Evolutionary conservation across 2,797 vertebrate genomes (phyloP), one percentile per base, ranked within the genome.

Genomic region (Telmatherina bonti): DNA sequence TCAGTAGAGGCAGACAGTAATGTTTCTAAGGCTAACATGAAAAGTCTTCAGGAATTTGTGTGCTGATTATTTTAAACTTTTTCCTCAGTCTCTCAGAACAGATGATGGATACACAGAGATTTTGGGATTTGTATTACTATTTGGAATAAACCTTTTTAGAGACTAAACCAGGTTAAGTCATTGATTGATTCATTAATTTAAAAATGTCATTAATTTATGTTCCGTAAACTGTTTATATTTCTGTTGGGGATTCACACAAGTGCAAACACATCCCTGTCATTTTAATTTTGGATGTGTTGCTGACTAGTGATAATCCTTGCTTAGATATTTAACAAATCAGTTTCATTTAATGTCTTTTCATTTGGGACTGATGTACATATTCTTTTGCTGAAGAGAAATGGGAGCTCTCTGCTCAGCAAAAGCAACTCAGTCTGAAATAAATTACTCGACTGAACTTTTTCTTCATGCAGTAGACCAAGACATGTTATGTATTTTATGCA

Each of bases 41-140:
- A 62, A 52, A 70, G 67, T 66, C 51, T 79, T 70, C 15, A 62
- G 55, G 58, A 82, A 72, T 73, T 72, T 62, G 59, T 63, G 67
- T 43, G 53, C 64, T 31, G 18, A 49, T 74, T 43, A 52, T 45
- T n/a, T 64, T 27, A 57, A 68, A 36, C 24, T n/a, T 58, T 58
- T 52, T 52, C 24, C 36, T 70, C 27, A 47, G 10, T 74, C 29
- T 58, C 15, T 71, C 18, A 45, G 31, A n/a, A 22, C 6, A 29
- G 26, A 54, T 54, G 22, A 58, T 22, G 27, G 5, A 38, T 54
- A 36, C 66, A n/a, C 47, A 27, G 36, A 30, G 24, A 20, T 52
- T 68, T 64, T 60, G 33, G 55, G 31, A 62, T 59, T 36, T 38
- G 31, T 56, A 41, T 70, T 59, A 59, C 12, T 7, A 30, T 35